Evolutionary conservation across 2,888 invertebrate genomes (phyloP), one percentile per base, ranked within the genome.

Genomic region (Chymomyza procnemis): DNA sequence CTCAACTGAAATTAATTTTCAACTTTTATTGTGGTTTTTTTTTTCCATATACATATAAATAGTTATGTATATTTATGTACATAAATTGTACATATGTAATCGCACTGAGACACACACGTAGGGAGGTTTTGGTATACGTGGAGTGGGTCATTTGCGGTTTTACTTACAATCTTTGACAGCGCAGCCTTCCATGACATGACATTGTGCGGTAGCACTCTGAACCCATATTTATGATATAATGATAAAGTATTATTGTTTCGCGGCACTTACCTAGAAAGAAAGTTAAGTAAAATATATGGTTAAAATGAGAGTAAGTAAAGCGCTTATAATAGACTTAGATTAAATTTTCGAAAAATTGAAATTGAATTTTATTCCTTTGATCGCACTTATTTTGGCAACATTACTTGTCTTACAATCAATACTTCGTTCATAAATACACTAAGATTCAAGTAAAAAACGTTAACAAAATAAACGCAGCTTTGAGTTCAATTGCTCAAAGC

Each of bases 1-100:
- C 68, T 83, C 69, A 18, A 50, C 34, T 41, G 64, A 80, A 85
- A 83, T 82, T 70, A 72, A 78, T 71, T 83, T 77, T 46, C 64
- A 76, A 74, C 75, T 75, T 82, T 85, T 85, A 76, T 75, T 80
- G 82, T 61, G 85, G 82, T 73, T 75, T 68, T 65, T n/a, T n/a
- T n/a, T n/a, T n/a, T n/a, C n/a, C 34, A 41, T 41, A 41, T 41
- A 41, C 34, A 41, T 26, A 26, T 26, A 26, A 26, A 26, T 26
- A 26, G 4, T 1, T 26, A 26, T 26, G 22, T 22, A 22, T 22
- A 4, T 22, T 3, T 22, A 22, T 26, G 26, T 26, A 34, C 3
- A 12, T 12, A 34, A 1, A 34, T 50, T 64, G 19, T 64, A 18
- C 59, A 57, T 70, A 68, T 76, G 74, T 74, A 56, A 74, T 73